phyloP scores from a whole-genome alignment of 2,113 vertebrate genomes.

The Argyrosomus japonicus region DNA sequence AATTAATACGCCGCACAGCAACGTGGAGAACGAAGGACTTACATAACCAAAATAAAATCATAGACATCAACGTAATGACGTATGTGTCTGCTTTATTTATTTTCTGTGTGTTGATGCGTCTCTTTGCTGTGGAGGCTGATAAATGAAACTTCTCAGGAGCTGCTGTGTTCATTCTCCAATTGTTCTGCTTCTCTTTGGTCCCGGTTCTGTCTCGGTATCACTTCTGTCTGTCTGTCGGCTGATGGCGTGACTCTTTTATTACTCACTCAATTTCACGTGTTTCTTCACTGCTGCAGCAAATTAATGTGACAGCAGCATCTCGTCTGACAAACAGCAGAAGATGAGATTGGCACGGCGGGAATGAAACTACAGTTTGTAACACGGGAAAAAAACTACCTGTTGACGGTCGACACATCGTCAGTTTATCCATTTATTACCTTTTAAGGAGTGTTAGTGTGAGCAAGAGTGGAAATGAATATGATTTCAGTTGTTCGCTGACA shows the following conservation, averaged over 20 bases:
- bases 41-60: too few relatives aligned
- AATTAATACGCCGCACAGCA: background rate
- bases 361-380: background rate
- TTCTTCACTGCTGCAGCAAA: background rate
- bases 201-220: background rate
- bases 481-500: background rate
- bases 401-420: background rate
- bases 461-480: background rate
- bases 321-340: background rate
- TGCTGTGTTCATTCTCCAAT: background rate
- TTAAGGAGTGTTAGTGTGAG: background rate
- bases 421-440: background rate
- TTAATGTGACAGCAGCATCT: background rate
- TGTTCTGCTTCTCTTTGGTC: background rate
- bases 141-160: background rate
- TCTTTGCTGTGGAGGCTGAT: background rate
- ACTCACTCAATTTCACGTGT: background rate
- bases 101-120: too few relatives aligned
- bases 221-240: too few relatives aligned
- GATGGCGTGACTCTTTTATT: background rate
- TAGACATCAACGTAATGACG: too few relatives aligned
- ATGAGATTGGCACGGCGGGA: background rate
- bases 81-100: too few relatives aligned
- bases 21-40: too few relatives aligned
- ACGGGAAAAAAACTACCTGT: background rate